These are phyloP conservation scores for Hippocampus abdominalis DNA, from an alignment of 2,113 vertebrate species.

Conservation along the genomic window DNA sequence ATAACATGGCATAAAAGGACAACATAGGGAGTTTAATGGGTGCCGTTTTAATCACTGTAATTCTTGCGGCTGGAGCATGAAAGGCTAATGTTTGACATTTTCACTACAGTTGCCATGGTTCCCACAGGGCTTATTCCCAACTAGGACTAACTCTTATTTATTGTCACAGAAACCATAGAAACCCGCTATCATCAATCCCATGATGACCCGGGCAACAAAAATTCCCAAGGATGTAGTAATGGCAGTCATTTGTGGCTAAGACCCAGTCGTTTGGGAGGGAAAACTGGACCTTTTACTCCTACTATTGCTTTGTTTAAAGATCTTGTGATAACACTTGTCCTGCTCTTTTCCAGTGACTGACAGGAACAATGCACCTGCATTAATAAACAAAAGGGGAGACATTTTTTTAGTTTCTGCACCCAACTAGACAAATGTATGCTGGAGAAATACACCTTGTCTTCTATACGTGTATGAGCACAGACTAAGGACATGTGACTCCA, in stretches of 20 bases:
- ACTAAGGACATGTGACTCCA: constrained; percentile 44
- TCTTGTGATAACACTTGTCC: not conserved
- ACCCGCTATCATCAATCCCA: constrained; percentile 52
- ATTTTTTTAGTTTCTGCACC: constrained; percentile 19
- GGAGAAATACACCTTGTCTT: constrained; percentile 7
- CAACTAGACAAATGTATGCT: not conserved
- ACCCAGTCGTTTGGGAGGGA: constrained; percentile 12
- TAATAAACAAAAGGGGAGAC: constrained; percentile 15
- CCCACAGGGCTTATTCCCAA: constrained; percentile 45
- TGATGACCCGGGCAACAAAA: constrained; percentile 36
- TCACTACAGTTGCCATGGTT: constrained; percentile 62
- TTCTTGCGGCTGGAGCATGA: constrained; percentile 20
- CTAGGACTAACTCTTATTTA: constrained; percentile 37
- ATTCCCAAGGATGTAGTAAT: constrained; percentile 23
- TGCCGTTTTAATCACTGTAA: constrained; percentile 23
- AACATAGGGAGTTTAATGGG: constrained; percentile 1
- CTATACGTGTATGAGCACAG: constrained; percentile 14
- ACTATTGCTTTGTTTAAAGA: constrained; percentile 16
- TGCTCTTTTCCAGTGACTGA: constrained; percentile 2
- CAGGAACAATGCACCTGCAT: not conserved
- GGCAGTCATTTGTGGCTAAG: constrained; percentile 27
- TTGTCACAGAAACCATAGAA: constrained; percentile 49
- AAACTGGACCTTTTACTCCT: constrained; percentile 8
- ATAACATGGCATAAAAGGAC: constrained; percentile 3
- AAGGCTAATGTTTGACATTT: constrained; percentile 59